Evolutionary conservation across 2,113 vertebrate species (phyloP).

Genomic region (Anas platyrhynchos): DNA sequence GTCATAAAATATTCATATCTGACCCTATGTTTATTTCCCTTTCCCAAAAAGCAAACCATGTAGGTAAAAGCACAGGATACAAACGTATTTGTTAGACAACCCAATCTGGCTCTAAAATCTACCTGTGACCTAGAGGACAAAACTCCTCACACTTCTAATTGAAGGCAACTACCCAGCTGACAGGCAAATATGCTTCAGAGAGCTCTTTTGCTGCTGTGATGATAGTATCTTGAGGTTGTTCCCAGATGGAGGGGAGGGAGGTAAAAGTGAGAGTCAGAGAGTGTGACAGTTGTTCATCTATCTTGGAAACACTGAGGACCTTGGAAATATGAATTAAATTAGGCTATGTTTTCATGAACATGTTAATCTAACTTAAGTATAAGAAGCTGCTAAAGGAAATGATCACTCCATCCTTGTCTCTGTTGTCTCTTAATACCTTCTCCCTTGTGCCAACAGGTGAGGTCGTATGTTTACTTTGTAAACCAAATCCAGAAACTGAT

Average conservation of each 20-base stretch:
- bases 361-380: background rate
- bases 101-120: background rate
- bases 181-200: conserved; percentile 63
- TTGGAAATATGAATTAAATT: conserved; percentile 49
- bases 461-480: background rate
- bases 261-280: conserved; percentile 48
- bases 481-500: background rate
- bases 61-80: background rate
- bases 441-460: background rate
- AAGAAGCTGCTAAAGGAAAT: background rate
- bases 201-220: conserved; percentile 31
- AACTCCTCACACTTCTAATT: conserved; percentile 49
- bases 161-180: conserved; percentile 64
- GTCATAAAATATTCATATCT: background rate
- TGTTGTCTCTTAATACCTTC: background rate
- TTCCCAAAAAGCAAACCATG: background rate
- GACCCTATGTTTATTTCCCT: background rate
- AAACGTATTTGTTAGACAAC: conserved; percentile 6
- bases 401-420: background rate
- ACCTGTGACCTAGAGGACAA: conserved; percentile 38
- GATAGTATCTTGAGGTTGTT: conserved; percentile 48
- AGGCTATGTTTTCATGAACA: background rate
- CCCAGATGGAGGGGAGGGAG: conserved; percentile 69
- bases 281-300: conserved; percentile 55
- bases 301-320: conserved; percentile 46